Evolutionary conservation across 2,797 vertebrate genomes (phyloP).

Genomic region (Acrossocheilus fasciatus): DNA sequence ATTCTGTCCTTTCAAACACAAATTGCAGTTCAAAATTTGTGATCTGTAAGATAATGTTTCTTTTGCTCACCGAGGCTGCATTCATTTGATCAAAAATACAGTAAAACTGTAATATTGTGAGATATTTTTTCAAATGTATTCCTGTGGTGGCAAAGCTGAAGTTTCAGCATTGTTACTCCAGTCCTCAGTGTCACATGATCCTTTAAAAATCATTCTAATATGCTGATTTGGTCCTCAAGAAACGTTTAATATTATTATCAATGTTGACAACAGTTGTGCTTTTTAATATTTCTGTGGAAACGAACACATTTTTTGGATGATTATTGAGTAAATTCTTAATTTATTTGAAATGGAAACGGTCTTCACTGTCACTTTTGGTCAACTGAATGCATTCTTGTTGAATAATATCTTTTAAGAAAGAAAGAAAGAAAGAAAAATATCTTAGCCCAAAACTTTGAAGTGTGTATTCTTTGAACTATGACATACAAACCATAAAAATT

Average conservation of each 20-base stretch:
- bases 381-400: background rate
- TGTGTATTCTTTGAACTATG: too few species aligned
- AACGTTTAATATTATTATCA: background rate
- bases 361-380: background rate
- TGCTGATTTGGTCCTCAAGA: background rate
- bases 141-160: background rate
- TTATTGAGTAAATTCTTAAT: background rate
- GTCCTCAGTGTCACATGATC: background rate
- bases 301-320: background rate
- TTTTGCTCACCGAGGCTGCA: background rate
- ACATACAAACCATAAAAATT: too few species aligned
- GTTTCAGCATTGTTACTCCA: background rate
- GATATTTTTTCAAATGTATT: background rate
- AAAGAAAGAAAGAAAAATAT: too few species aligned
- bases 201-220: background rate
- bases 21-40: too few species aligned
- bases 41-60: background rate
- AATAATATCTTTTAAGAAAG: background rate
- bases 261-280: background rate
- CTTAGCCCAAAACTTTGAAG: too few species aligned
- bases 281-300: background rate
- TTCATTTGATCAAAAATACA: background rate
- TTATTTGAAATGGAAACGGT: background rate
- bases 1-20: background rate
- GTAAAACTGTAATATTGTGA: background rate